Percentiles rank a stretch among this genome's conserved stretches.
Conservation (phyloP, 2,797 vertebrate genomes). For the Pogoniulus pusillus region DNA sequence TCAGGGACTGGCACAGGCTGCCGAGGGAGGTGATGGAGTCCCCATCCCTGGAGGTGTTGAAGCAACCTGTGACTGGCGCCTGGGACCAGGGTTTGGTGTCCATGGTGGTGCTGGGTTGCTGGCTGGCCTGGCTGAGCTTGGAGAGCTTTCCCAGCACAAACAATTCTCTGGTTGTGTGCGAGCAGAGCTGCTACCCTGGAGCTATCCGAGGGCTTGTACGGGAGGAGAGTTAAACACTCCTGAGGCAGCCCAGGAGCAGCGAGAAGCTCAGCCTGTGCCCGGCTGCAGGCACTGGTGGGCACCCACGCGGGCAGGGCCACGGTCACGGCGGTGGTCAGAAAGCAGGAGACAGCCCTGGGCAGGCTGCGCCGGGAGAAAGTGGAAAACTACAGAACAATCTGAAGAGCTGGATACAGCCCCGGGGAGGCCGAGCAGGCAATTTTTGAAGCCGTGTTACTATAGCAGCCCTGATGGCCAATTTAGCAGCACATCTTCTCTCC, state of each 20-base stretch:
- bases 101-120: too few relatives aligned
- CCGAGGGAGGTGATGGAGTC: too few relatives aligned
- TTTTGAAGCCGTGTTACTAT: slow-evolving; percentile 64
- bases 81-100: too few relatives aligned
- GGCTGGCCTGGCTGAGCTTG: too few relatives aligned
- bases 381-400: slow-evolving; percentile 60
- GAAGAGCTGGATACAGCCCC: slow-evolving; percentile 46
- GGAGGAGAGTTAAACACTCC: not conserved
- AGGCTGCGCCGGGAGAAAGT: not conserved
- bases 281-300: not conserved
- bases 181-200: not conserved
- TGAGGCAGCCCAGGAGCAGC: not conserved
- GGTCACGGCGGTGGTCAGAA: rapidly evolving
- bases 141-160: too few relatives aligned
- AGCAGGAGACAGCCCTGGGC: not conserved
- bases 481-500: slow-evolving; percentile 57
- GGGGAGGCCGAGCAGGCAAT: slow-evolving; percentile 31
- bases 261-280: not conserved
- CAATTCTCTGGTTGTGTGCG: too few relatives aligned
- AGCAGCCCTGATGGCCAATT: slow-evolving; percentile 68
- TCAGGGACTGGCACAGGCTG: too few relatives aligned
- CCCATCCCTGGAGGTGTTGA: too few relatives aligned
- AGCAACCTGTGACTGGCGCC: too few relatives aligned
- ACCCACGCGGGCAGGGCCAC: rapidly evolving
- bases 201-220: not conserved